Evolutionary conservation across 2,113 vertebrate genomes (phyloP), one percentile per base, ranked within the genome.

Genomic region (Coreoperca whiteheadi): DNA sequence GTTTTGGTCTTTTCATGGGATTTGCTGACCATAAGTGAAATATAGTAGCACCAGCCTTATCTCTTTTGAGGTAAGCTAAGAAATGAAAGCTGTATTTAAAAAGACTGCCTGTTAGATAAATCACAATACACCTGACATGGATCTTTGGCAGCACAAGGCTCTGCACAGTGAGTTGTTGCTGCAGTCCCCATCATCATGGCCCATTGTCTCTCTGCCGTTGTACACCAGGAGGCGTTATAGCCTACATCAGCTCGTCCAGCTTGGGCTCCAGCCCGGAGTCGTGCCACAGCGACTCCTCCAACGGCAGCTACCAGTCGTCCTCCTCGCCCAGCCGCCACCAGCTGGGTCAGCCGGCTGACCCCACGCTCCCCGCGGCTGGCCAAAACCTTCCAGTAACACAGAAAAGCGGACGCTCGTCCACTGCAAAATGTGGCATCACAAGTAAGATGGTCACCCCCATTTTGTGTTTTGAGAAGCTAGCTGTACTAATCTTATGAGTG

Each of bases 241-340:
- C 98, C 91, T 99, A 98, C 90, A 97, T 98, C 94, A 97, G 97
- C 93, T 98, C 97, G 43, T 96, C 97, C 18, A 97, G 96, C 94
- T 98, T 97, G 2, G 89, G 96, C 86, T 97, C 97, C 73, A 97
- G 98, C 94, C 97, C 97, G 1, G 97, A 97, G 87, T 99, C 98
- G 65, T 99, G 97, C 82, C 97, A 97, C 94, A 99, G 98, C 4
- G 98, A 99, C 92, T 96, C 97, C 77, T 98, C 97, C 69, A 97
- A 98, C 81, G 96, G 96, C 84, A 97, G 98, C 94, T 97, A 97
- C 94, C 97, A 97, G 93, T 97, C 97, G 0, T 95, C 96, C 74
- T 97, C 96, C 64, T 96, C 96, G 57, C 95, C 96, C 0, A 95
- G 90, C 91, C 95, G 94, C 69, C 76, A 82, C 15, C 88, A 75